Evolutionary conservation across 2,888 invertebrate genomes (phyloP).

Genomic region (Brenthis daphne): DNA sequence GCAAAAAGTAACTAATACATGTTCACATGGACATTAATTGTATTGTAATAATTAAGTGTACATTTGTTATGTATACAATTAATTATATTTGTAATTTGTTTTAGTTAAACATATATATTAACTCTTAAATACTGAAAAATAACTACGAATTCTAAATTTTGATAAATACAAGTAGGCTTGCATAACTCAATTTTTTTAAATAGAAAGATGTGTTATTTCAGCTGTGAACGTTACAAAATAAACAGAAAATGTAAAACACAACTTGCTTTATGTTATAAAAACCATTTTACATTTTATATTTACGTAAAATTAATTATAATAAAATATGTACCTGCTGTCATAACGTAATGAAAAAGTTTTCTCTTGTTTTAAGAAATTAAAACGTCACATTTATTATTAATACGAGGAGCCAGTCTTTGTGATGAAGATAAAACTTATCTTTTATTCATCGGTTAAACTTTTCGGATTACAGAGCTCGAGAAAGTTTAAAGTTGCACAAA

Average conservation of each 20-base stretch:
- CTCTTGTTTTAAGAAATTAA: constrained; percentile 26
- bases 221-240: no score
- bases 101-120: no score
- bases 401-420: constrained; percentile 20
- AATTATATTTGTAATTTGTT: no score
- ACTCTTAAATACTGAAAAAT: no score
- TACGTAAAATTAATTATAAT: background rate
- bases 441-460: constrained; percentile 35
- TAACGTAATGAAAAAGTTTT: constrained; percentile 11
- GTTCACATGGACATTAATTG: no score
- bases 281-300: background rate
- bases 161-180: no score
- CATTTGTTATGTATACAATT: no score
- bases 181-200: no score
- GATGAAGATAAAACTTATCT: constrained; percentile 33
- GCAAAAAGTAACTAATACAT: no score
- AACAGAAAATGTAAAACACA: background rate
- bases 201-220: no score
- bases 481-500: constrained; percentile 20
- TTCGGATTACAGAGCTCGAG: constrained; percentile 26
- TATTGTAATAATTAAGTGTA: no score
- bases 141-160: no score
- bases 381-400: constrained; percentile 30
- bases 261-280: background rate
- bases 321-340: constrained; percentile 1